A percentile compares a stretch with the other conserved stretches of the same genome.
Conservation (phyloP, 2,113 vertebrate genomes). For the Pteruthius melanotis region DNA sequence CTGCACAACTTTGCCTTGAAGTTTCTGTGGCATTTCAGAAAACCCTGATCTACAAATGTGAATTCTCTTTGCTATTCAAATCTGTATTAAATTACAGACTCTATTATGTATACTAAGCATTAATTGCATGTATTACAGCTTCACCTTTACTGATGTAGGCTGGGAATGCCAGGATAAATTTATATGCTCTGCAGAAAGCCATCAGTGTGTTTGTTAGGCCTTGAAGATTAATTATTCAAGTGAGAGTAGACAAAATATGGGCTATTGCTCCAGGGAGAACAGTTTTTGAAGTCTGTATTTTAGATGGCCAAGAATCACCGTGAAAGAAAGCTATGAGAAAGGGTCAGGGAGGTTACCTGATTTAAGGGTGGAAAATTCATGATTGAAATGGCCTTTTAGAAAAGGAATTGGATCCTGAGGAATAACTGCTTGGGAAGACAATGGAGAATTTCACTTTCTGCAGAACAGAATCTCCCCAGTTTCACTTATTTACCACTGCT, state of each 20-base stretch:
- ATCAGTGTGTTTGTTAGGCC: neutral
- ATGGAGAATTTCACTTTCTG: neutral
- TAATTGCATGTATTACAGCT: neutral
- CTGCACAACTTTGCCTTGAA: neutral
- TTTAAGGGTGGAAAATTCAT: neutral
- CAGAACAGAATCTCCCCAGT: neutral
- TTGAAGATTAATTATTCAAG: neutral
- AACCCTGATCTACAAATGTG: neutral
- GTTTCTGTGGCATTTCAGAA: neutral
- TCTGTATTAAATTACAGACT: neutral
- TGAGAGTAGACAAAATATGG: neutral
- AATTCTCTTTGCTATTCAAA: neutral
- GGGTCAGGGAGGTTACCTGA: neutral
- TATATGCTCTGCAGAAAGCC: neutral
- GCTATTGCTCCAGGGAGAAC: neutral
- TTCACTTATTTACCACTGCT: neutral
- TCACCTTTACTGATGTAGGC: neutral
- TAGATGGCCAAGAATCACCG: neutral
- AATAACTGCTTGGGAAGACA: neutral
- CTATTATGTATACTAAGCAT: neutral
- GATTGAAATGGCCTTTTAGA: neutral
- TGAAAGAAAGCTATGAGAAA: neutral
- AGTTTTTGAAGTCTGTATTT: neutral
- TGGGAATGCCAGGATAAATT: neutral
- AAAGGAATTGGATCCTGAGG: neutral